Conservation (phyloP, 2,113 vertebrate species). For the Prunella himalayana region DNA sequence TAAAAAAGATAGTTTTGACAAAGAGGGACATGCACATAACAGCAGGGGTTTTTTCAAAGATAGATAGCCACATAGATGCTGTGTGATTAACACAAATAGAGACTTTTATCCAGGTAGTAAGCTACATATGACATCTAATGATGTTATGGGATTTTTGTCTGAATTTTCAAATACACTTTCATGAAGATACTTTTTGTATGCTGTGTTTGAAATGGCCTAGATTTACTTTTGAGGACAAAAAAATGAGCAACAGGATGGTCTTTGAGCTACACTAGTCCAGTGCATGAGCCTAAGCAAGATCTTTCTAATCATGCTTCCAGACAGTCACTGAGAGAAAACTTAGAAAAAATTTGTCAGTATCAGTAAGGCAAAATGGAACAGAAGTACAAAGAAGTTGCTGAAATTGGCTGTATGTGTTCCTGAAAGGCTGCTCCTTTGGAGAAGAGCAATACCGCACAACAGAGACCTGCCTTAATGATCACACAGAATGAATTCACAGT, state of each 20-base stretch:
- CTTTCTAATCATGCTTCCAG: background rate
- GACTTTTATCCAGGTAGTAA: background rate
- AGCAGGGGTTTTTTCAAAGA: background rate
- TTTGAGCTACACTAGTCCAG: background rate
- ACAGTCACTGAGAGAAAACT: background rate
- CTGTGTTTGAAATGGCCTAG: background rate
- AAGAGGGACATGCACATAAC: background rate
- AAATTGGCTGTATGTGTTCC: background rate
- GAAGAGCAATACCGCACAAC: background rate
- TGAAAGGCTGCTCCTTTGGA: background rate
- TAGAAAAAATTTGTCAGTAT: background rate
- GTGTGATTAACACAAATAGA: background rate
- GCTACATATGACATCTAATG: background rate
- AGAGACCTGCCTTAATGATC: background rate
- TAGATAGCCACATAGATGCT: background rate
- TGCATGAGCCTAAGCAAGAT: background rate
- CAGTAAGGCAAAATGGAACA: background rate
- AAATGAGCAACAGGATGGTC: background rate
- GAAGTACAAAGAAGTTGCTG: background rate
- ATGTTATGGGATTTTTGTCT: background rate
- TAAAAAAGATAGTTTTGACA: background rate
- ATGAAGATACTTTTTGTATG: background rate
- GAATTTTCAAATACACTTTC: background rate
- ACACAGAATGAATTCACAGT: background rate
- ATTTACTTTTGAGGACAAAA: background rate